Evolutionary conservation across 2,888 invertebrate genomes (phyloP).

Genomic region (Melieria picta): DNA sequence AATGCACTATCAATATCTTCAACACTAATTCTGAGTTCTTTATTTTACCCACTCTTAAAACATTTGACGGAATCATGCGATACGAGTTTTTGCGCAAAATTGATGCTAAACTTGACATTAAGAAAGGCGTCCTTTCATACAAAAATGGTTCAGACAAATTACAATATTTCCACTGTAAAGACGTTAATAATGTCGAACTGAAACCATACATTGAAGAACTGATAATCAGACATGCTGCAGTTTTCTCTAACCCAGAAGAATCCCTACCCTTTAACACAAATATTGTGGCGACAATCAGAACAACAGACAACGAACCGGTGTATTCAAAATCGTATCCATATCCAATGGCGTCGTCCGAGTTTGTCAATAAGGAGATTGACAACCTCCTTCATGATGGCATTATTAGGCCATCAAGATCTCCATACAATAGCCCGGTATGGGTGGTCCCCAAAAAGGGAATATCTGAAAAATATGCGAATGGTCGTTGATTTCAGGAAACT

Average conservation of each 20-base stretch:
- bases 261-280: neutral
- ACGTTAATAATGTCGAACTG: neutral
- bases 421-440: slow-evolving; percentile 1
- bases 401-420: neutral
- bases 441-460: slow-evolving; percentile 15
- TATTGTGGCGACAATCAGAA: slow-evolving; percentile 1
- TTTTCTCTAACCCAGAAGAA: neutral
- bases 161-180: slow-evolving; percentile 3
- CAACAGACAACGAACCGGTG: neutral
- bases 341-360: neutral
- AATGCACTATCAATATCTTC: slow-evolving; percentile 10
- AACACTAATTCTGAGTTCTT: slow-evolving; percentile 1
- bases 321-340: no score
- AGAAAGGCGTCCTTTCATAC: neutral
- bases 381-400: neutral
- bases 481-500: slow-evolving; percentile 32
- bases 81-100: neutral
- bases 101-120: slow-evolving; percentile 4
- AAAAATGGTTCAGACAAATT: slow-evolving; percentile 2
- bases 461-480: slow-evolving; percentile 28
- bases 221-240: neutral
- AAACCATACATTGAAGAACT: neutral
- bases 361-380: neutral
- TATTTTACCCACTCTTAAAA: neutral
- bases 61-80: neutral